Evolutionary conservation across 1,140 invertebrate species (phyloP).

Genomic region (Drosophila grimshawi): DNA sequence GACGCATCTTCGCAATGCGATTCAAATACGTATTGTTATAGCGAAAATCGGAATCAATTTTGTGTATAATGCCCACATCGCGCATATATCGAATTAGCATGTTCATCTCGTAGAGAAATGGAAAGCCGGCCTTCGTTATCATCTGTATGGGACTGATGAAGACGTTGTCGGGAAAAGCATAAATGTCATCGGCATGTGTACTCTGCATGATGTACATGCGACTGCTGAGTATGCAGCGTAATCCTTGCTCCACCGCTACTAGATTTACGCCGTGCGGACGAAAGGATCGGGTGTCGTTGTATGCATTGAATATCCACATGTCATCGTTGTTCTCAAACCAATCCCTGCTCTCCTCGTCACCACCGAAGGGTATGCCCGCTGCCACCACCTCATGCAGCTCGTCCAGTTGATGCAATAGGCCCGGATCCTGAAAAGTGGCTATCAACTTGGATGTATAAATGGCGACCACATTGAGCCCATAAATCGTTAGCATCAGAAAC

Average conservation of each 20-base stretch:
- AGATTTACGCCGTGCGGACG: conserved; percentile 80
- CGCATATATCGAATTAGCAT: conserved; percentile 82
- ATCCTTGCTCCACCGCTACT: conserved; percentile 82
- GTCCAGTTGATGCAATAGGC: conserved; percentile 85
- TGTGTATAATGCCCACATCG: conserved; percentile 84
- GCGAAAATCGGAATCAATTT: conserved; percentile 72
- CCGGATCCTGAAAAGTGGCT: conserved; percentile 85
- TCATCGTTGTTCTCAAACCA: conserved; percentile 85
- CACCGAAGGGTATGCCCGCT: conserved; percentile 84
- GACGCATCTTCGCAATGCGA: conserved; percentile 72
- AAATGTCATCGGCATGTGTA: conserved; percentile 78
- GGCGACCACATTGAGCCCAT: conserved; percentile 85
- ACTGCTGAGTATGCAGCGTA: conserved; percentile 71
- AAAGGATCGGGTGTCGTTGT: conserved; percentile 81
- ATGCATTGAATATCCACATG: conserved; percentile 81
- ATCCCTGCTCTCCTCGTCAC: conserved; percentile 85
- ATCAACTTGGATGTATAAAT: conserved; percentile 86
- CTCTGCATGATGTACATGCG: conserved; percentile 76
- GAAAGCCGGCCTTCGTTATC: conserved; percentile 85
- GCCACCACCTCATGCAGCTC: conserved; percentile 84
- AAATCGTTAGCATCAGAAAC: conserved; percentile 85
- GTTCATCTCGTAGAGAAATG: conserved; percentile 85
- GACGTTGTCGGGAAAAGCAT: conserved; percentile 79
- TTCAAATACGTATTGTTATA: conserved; percentile 80
- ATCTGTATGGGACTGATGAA: conserved; percentile 86